A percentile compares a stretch with the other conserved stretches of the same genome.
Conservation (phyloP, 2,797 vertebrate genomes). For the Pachyuromys duprasi region DNA sequence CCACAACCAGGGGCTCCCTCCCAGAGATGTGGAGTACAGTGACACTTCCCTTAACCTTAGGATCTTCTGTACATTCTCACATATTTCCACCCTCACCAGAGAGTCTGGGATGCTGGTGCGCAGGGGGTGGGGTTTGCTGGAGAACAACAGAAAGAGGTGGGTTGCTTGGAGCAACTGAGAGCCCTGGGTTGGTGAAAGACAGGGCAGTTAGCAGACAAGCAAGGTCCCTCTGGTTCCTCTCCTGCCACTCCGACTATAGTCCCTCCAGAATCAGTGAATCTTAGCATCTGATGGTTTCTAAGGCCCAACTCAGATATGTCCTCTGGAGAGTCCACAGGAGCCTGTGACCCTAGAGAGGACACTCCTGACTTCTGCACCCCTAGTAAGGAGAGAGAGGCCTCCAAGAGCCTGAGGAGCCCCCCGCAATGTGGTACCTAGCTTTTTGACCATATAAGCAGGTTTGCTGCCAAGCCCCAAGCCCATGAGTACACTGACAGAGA, state of each 20-base stretch:
- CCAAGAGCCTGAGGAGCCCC: fast-evolving
- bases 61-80: no score
- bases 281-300: background rate
- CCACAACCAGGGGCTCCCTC: background rate
- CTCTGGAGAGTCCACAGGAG: background rate
- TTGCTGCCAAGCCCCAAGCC: fast-evolving
- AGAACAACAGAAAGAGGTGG: background rate
- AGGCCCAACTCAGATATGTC: background rate
- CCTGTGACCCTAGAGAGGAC: background rate
- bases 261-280: background rate
- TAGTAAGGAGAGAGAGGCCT: background rate
- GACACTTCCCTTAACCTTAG: background rate
- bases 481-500: fast-evolving
- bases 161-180: no score
- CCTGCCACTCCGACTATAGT: no score
- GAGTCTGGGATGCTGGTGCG: background rate
- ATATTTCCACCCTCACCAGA: background rate
- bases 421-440: background rate
- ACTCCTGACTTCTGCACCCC: background rate
- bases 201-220: background rate
- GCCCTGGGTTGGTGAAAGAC: background rate
- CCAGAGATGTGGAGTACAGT: background rate
- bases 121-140: background rate
- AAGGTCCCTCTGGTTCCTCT: no score
- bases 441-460: background rate